Evolutionary conservation across 2,797 vertebrate genomes (phyloP), one percentile per base, ranked within the genome.

Genomic region (Peromyscus nudipes): DNA sequence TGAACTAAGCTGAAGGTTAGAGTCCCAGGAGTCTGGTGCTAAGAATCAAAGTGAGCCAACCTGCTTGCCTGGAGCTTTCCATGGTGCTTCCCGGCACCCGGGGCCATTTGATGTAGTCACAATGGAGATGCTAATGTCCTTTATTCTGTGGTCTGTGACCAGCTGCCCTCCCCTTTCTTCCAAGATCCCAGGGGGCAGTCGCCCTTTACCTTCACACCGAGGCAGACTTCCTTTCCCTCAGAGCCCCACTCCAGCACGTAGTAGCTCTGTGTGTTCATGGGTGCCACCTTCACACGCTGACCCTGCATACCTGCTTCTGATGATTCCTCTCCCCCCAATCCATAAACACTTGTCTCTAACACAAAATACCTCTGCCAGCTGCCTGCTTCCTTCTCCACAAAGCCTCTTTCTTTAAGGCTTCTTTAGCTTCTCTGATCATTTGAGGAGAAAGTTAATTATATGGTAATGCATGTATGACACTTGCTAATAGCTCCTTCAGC

Each of bases 11-110:
- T 69, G 79, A 88, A 76, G 75, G 31, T 60, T 73, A 43, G 91
- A 71, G 34, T 71, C 69, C 64, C 40, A 9, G 12, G 79, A 37
- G 40, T 87, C 12, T 89, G 91, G n/a, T 87, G 49, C 57, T 71
- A 57, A 65, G 83, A 92, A 49, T 80, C 82, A 94, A 43, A 97
- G 73, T 43, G 12, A 62, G 49, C 64, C 83, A 79, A 89, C 89
- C 49, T 52, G n/a, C 79, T 95, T 79, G 49, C 19, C 55, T 82
- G 57, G 31, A 52, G 64, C 82, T 91, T 89, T 91, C 91, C 43
- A 37, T 10, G 69, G 87, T 94, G 64, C 57, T 81, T 92, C 75
- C 79, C 75, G 62, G 77, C 60, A 43, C 65, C 46, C 29, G 86
- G 57, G 57, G 75, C 62, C 52, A 29, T 83, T 76, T 85, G 86